Evolutionary conservation across 2,797 vertebrate genomes (phyloP).

Genomic region (Aplochiton taeniatus): DNA sequence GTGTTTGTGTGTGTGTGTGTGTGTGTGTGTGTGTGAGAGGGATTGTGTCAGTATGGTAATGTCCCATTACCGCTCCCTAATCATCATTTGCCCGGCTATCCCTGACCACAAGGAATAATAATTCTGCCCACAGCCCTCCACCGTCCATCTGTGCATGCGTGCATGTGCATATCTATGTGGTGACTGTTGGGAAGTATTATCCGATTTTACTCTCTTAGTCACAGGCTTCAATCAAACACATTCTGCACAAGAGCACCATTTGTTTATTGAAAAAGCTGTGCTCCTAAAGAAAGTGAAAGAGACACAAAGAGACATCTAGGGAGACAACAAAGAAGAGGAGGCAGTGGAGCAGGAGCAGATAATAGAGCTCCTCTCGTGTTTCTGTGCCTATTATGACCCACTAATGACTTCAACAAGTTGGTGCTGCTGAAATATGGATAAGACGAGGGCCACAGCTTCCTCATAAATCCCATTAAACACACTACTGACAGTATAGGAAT

Average conservation of each 20-base stretch:
- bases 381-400: conserved; percentile 30
- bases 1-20: background rate
- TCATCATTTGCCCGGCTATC: conserved; percentile 1
- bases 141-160: background rate
- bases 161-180: background rate
- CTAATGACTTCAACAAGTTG: conserved; percentile 36
- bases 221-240: background rate
- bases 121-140: background rate
- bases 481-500: background rate
- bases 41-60: background rate
- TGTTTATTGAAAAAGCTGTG: too few relatives aligned
- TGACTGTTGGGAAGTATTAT: background rate
- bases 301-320: too few relatives aligned
- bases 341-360: background rate
- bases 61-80: background rate
- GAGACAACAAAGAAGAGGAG: background rate
- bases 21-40: background rate
- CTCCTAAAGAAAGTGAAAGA: too few relatives aligned
- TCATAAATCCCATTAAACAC: background rate
- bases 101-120: background rate
- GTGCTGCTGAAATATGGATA: conserved; percentile 38
- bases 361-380: background rate
- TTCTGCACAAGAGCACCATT: too few relatives aligned
- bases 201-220: background rate
- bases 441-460: conserved; percentile 1